Percentiles rank a stretch among this genome's conserved stretches.
Conservation (phyloP, 2,113 vertebrate genomes). For the Dermatemys mawii region DNA sequence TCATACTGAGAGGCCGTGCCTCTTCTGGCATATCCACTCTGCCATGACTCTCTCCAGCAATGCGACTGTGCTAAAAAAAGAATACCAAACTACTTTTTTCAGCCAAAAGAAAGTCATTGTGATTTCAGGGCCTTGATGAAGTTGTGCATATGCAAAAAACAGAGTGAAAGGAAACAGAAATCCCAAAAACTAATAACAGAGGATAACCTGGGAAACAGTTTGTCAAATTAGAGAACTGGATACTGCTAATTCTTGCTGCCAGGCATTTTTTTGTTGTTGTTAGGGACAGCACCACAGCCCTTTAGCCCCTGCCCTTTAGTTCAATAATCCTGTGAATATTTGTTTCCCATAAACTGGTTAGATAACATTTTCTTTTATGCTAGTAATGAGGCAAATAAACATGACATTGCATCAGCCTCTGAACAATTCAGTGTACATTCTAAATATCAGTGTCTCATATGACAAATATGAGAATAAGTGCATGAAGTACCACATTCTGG, state of each 20-base stretch:
- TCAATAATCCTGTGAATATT: background rate
- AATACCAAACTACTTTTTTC: background rate
- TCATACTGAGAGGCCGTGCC: background rate
- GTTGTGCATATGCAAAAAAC: background rate
- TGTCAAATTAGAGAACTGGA: background rate
- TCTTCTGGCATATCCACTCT: rapidly evolving
- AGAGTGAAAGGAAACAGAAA: background rate
- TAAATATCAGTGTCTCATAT: background rate
- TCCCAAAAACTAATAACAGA: background rate
- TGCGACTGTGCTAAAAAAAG: background rate
- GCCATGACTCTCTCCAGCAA: background rate
- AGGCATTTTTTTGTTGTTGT: background rate
- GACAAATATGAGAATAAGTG: background rate
- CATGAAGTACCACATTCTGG: background rate
- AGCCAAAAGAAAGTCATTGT: background rate
- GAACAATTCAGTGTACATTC: background rate
- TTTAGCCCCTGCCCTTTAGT: background rate
- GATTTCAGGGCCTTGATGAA: background rate
- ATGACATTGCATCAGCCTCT: background rate
- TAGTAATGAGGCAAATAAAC: background rate
- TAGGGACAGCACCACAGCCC: background rate
- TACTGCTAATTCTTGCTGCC: background rate
- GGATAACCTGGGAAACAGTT: background rate
- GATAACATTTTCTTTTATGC: background rate
- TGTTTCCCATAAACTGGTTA: background rate